A percentile compares a stretch with the other conserved stretches of the same genome.
Conservation (phyloP, 2,888 invertebrate species). For the Didymodactylos carnosus region DNA sequence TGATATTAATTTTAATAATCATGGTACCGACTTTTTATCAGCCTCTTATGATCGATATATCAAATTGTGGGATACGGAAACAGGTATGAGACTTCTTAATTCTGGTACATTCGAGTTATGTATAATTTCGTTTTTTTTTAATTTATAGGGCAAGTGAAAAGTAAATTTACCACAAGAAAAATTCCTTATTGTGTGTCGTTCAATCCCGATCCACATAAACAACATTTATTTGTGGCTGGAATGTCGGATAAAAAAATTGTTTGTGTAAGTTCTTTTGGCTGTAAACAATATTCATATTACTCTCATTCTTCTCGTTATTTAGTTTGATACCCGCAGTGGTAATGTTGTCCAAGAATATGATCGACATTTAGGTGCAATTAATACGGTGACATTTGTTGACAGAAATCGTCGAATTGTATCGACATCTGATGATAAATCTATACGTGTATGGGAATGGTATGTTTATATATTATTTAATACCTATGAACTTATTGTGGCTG, state of each 20-base stretch:
- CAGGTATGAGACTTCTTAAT: conserved; percentile 59
- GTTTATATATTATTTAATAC: conserved; percentile 26
- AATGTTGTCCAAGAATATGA: conserved; percentile 95
- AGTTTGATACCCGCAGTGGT: conserved; percentile 77
- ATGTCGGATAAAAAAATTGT: conserved; percentile 98
- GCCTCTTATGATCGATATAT: conserved; percentile 85
- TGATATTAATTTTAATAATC: conserved; percentile 83
- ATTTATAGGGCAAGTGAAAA: conserved; percentile 22
- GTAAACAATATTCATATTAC: no score
- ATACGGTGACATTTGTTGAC: conserved; percentile 95
- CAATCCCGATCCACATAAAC: conserved; percentile 87
- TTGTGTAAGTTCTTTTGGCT: conserved; percentile 52
- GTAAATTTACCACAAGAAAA: conserved; percentile 73
- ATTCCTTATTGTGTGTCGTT: conserved; percentile 95
- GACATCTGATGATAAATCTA: conserved; percentile 96
- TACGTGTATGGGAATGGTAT: conserved; percentile 93
- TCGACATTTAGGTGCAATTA: conserved; percentile 90
- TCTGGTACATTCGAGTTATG: no score
- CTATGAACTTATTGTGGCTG: conserved; percentile 25
- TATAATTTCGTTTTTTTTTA: background rate
- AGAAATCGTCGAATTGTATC: conserved; percentile 91
- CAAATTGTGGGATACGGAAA: conserved; percentile 97
- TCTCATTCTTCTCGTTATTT: no score
- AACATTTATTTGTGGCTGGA: conserved; percentile 88
- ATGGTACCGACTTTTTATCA: conserved; percentile 66